Evolutionary conservation across 2,797 vertebrate genomes (phyloP), one percentile per base, ranked within the genome.

Genomic region (Cyprinella venusta): DNA sequence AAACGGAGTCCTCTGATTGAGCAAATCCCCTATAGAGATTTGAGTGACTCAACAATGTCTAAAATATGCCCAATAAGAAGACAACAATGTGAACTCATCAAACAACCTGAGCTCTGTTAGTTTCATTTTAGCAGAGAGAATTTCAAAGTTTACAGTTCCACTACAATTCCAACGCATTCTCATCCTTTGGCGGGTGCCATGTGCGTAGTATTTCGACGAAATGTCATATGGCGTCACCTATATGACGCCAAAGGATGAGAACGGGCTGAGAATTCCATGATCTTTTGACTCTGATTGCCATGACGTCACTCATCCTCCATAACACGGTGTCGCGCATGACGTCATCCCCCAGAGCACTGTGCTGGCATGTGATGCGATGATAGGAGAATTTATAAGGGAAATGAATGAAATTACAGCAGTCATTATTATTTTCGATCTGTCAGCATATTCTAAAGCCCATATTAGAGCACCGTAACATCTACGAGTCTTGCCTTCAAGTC

Each of bases 251-350:
- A 30, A 30, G 30, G 30, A 30, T 30, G 30, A 30, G 3, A 30
- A 30, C 30, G 30, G 3, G 30, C 30, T 30, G 50, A 48, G 40
- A 38, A 38, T 38, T 45, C 42, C 42, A 45, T 3, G 42, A 45
- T 48, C 45, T 48, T 5, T 15, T 48, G 45, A 24, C 18, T 2
- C 50, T 67, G 69, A 79, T 79, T 50, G 33, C 26, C 42, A 86
- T 87, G 78, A 88, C 79, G 84, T 88, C 86, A 88, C 79, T 87
- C 45, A 5, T n/a, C 54, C 4, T 52, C 19, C 64, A 30, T 45
- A 36, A 61, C 59, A 2, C 59, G 8, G 50, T 33, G 40, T 19
- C 21, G 56, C 24, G 61, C 70, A 86, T 85, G 80, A 89, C 85
- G 85, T 87, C 88, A 89, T 79, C 82, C 72, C 61, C 21, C 52